These are phyloP conservation scores for Vidua macroura DNA, from an alignment of 2,113 vertebrate species.

Conservation along the genomic window DNA sequence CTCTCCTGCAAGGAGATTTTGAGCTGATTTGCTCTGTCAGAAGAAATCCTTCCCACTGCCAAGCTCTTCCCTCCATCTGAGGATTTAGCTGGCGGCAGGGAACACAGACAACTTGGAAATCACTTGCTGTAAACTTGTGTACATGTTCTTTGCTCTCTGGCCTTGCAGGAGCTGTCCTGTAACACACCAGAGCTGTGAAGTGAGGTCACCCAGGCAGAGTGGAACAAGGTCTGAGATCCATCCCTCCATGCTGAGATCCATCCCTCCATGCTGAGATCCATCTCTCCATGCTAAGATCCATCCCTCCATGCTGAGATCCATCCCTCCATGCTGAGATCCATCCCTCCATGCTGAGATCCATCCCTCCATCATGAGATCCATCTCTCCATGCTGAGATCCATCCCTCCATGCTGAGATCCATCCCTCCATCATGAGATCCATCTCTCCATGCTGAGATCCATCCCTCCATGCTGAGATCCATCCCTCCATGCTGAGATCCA, in stretches of 20 bases:
- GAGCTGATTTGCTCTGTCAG: conserved; percentile 56
- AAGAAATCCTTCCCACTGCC: conserved; percentile 27
- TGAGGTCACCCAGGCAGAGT: background rate
- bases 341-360: background rate
- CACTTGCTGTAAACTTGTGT: background rate
- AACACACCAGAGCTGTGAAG: background rate
- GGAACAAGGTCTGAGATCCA: background rate
- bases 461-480: too few species aligned
- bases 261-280: too few species aligned
- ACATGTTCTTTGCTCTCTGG: background rate
- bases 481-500: too few species aligned
- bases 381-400: background rate
- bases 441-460: too few species aligned
- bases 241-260: background rate
- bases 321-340: too few species aligned
- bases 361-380: too few species aligned
- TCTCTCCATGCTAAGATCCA: background rate
- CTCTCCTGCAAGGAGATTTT: conserved; percentile 42
- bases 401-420: too few species aligned
- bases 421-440: too few species aligned
- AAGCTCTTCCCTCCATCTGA: background rate
- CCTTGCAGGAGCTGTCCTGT: background rate
- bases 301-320: background rate
- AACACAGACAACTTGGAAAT: background rate
- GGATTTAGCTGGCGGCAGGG: background rate